Evolutionary conservation across 2,113 vertebrate species (phyloP).

Genomic region (Alosa alosa): DNA sequence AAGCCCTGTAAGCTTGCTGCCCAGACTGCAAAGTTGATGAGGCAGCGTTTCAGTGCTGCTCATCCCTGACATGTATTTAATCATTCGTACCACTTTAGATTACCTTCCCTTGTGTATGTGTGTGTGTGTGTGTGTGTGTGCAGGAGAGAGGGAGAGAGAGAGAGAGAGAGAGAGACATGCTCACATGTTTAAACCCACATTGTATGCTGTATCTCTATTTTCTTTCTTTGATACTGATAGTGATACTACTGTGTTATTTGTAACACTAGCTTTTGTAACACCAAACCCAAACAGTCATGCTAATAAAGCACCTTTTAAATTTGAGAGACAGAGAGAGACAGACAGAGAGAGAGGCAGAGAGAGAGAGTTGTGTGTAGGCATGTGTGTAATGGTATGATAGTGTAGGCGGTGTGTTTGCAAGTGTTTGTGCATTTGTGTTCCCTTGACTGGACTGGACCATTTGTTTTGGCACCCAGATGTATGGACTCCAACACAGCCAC

Average conservation of each 20-base stretch:
- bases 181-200: too few species aligned
- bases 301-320: too few species aligned
- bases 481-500: not conserved
- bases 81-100: not conserved
- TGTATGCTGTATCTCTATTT: too few species aligned
- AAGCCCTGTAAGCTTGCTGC: too few species aligned
- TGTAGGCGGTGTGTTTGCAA: not conserved
- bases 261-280: too few species aligned
- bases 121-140: not conserved
- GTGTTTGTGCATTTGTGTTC: not conserved
- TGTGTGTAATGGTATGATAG: not conserved
- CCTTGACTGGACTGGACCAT: too few species aligned
- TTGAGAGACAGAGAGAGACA: too few species aligned
- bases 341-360: not conserved
- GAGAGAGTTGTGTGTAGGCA: conserved; percentile 1
- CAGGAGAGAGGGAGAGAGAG: too few species aligned
- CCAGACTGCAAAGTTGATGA: conserved; percentile 4
- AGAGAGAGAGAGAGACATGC: conserved; percentile 22
- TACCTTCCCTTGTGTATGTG: conserved; percentile 37
- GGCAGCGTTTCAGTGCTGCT: not conserved
- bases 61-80: not conserved
- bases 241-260: too few species aligned
- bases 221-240: too few species aligned
- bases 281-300: too few species aligned
- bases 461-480: not conserved